phyloP scores from a whole-genome alignment of 2,888 invertebrate genomes.

The Drosophila borborema region DNA sequence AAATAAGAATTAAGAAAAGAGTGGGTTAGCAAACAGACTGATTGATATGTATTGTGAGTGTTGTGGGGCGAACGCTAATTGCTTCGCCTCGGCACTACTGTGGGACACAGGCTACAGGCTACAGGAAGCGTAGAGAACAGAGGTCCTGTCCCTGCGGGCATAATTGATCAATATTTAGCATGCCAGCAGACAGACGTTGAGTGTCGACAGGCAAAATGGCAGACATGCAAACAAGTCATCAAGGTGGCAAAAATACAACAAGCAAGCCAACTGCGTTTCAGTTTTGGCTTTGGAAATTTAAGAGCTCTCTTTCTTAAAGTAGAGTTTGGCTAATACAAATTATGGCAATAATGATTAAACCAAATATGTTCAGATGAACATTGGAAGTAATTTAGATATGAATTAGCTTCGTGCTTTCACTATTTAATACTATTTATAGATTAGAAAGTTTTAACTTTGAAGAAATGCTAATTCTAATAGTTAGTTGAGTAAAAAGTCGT shows the following conservation, averaged over 20 bases:
- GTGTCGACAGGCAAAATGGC: constrained; percentile 66
- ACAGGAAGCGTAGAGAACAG: not conserved
- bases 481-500: not conserved
- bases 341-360: not conserved
- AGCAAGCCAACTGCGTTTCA: not conserved
- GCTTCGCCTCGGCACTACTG: constrained; percentile 2
- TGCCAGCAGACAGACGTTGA: constrained; percentile 49
- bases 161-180: constrained; percentile 74
- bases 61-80: constrained; percentile 45
- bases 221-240: constrained; percentile 72
- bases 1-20: constrained; percentile 38
- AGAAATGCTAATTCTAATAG: not conserved
- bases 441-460: not conserved
- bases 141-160: constrained; percentile 21
- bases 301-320: not conserved
- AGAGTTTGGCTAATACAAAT: not conserved
- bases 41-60: constrained; percentile 41
- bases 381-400: not conserved
- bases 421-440: not conserved
- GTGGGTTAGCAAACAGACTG: constrained; percentile 46
- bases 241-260: constrained; percentile 24
- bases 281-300: not conserved
- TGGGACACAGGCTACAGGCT: not conserved
- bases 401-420: not conserved
- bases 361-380: not conserved